Evolutionary conservation across 2,888 invertebrate genomes (phyloP), one percentile per base, ranked within the genome.

Genomic region (Galerucella pusilla): DNA sequence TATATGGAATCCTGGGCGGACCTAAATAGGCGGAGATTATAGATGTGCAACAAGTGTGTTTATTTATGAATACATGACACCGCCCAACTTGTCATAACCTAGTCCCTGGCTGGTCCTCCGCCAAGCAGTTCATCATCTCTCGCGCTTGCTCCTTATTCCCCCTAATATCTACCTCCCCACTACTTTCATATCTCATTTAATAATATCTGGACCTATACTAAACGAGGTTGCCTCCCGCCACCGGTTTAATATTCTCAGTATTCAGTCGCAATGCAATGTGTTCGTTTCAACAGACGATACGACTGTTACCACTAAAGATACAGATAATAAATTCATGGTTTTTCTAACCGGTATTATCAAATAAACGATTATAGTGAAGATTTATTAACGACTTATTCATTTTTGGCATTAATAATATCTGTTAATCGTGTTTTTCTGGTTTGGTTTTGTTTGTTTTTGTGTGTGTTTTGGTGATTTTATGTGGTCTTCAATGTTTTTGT

Each of bases 41-140:
- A 88, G 88, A 85, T 88, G 87, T 83, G 89, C 88, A 89, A 89
- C 91, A 91, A 91, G 91, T 91, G 91, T 90, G 91, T 91, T 91
- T 91, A 91, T 91, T 91, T 91, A 91, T 91, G 91, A 92, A 90
- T 88, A 88, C 88, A 88, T 88, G 90, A 89, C 90, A 86, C 91
- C 91, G 91, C 91, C 92, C 90, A 86, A 90, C 90, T 65, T 91
- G 91, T 92, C 91, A 92, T 92, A 92, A 92, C 91, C 90, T 90
- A 87, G 86, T 88, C 89, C 89, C 90, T 90, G 90, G 91, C 90
- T 91, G 91, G 91, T 90, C 89, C 89, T 88, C 80, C 75, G 76
- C 83, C 20, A 79, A 78, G 83, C 84, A 84, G 84, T 87, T 86
- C 84, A 82, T 87, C 87, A 87, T 88, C 85, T 84, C 84, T 83